Base-by-base conservation (phyloP, 2,113 vertebrate genomes). In the Callaeas wilsoni region DNA sequence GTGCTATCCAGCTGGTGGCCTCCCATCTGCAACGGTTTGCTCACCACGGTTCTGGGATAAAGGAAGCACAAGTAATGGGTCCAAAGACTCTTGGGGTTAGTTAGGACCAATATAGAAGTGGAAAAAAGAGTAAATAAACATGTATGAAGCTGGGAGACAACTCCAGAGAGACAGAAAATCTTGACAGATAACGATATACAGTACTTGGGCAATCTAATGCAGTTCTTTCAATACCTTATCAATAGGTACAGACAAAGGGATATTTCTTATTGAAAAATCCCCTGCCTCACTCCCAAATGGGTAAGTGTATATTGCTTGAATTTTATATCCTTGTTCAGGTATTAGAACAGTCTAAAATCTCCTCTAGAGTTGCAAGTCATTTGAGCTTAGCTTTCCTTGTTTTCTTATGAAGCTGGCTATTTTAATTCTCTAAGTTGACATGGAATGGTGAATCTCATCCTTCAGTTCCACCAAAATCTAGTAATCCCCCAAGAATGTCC, bases 111-210 rank as follows among this genome's bases (percentile, higher is more conserved):
- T 2, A 3, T 4, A 64, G 27, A 26, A 27, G 39, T 15, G 3
- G 16, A 10, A 56, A 64, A 63, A 41, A 50, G 2, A 23, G 13
- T 27, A 71, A 71, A 65, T 30, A 52, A 25, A 19, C 5, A 7
- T 6, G 2, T 29, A 21, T 67, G 33, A 41, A 78, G 23, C 16
- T 75, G 13, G 20, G 9, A 74, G 14, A 50, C 32, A 33, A 55
- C 5, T 32, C n/a, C 14, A 12, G 70, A 55, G 42, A 68, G 17
- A 44, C 4, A 49, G 2, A 69, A 12, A 42, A 88, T 26, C 14
- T 60, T 23, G 19, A 29, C 3, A 73, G 16, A 39, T 16, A 63
- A 19, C 0, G 3, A 35, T n/a, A 33, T 0, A 30, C 6, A 47
- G 17, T 29, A 22, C 13, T 30, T 26, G 4, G 29, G 47, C 64